These are phyloP conservation scores for Capitulum mitella DNA, from an alignment of 2,888 invertebrate species.

Conservation along the genomic window DNA sequence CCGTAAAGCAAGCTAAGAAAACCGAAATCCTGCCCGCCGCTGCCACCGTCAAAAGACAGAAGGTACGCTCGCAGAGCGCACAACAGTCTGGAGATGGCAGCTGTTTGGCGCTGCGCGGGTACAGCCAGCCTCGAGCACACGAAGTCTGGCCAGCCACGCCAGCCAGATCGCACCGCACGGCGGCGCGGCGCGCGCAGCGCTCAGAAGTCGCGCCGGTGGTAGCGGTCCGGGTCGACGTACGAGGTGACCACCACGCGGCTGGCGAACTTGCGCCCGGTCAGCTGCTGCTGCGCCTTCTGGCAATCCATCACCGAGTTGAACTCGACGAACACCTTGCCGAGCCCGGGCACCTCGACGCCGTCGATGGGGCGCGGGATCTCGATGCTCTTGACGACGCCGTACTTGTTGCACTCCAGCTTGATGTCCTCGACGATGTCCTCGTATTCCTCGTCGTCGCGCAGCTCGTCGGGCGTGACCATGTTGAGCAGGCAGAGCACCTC, in stretches of 20 bases:
- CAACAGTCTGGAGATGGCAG: too few relatives aligned
- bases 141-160: too few relatives aligned
- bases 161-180: too few relatives aligned
- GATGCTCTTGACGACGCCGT: constrained; percentile 69
- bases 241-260: constrained; percentile 97
- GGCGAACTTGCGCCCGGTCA: constrained; percentile 96
- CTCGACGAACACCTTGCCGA: constrained; percentile 76
- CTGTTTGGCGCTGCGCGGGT: too few relatives aligned
- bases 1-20: too few relatives aligned
- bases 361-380: constrained; percentile 96
- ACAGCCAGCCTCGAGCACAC: too few relatives aligned
- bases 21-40: too few relatives aligned
- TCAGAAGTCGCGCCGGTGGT: constrained; percentile 95
- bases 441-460: constrained; percentile 95
- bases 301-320: constrained; percentile 94
- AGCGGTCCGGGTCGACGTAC: constrained; percentile 96
- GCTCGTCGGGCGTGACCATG: constrained; percentile 95
- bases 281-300: constrained; percentile 94
- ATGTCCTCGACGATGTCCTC: constrained; percentile 98
- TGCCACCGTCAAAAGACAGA: too few relatives aligned
- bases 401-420: constrained; percentile 92
- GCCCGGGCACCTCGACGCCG: constrained; percentile 56
- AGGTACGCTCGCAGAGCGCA: too few relatives aligned
- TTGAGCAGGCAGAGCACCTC: constrained; percentile 91
- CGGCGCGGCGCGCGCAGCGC: not conserved